Percentiles rank a stretch among this genome's conserved stretches.
Conservation (phyloP, 1,140 invertebrate species). For the Globodera ellingtonae region DNA sequence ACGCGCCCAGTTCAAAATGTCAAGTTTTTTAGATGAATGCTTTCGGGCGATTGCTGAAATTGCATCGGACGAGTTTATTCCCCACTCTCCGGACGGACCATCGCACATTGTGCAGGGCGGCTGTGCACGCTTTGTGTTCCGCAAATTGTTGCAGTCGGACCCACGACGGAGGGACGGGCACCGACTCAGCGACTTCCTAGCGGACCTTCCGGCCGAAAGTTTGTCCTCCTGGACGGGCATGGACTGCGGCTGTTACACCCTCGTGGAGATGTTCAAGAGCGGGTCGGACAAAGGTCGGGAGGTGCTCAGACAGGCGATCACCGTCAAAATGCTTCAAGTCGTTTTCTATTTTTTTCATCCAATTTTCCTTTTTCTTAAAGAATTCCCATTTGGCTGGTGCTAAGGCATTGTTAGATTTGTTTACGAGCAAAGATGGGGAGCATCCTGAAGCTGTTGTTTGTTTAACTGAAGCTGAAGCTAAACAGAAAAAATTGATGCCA, state of each 20-base stretch:
- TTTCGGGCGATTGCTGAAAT: constrained; percentile 53
- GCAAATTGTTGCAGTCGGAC: constrained; percentile 43
- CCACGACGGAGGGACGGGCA: constrained; percentile 19
- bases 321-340: constrained; percentile 2
- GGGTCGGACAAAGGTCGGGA: constrained; percentile 28
- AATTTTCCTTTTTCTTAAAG: constrained; percentile 3
- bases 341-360: neutral
- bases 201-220: constrained; percentile 44
- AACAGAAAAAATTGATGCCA: neutral
- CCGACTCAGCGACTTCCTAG: constrained; percentile 50
- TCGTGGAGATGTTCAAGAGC: constrained; percentile 41
- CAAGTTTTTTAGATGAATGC: constrained; percentile 29
- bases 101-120: constrained; percentile 48
- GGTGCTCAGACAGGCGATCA: constrained; percentile 9
- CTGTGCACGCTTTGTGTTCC: constrained; percentile 47
- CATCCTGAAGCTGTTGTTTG: too few relatives aligned
- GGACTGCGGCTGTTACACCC: constrained; percentile 48
- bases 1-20: too few relatives aligned
- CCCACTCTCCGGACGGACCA: constrained; percentile 37
- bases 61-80: constrained; percentile 52
- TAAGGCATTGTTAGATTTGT: constrained; percentile 7
- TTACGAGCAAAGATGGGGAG: neutral
- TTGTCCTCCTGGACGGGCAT: constrained; percentile 36
- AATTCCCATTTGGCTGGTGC: constrained; percentile 34
- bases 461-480: neutral